Evolutionary conservation across 1,140 invertebrate genomes (phyloP), one percentile per base, ranked within the genome.

Genomic region (Magallana ariakensis): DNA sequence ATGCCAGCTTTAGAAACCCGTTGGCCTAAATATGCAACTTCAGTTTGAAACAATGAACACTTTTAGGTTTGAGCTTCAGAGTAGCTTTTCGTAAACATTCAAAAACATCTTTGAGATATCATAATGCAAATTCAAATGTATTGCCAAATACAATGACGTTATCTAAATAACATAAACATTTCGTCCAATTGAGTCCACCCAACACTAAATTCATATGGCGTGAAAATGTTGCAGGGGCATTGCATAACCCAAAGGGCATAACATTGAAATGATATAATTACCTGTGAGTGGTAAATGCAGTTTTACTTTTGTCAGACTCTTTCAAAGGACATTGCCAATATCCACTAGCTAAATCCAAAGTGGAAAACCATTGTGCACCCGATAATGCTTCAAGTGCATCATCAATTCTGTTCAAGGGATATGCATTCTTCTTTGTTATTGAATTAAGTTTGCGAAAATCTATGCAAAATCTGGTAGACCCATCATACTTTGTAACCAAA

Each of bases 401-500:
- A 54, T 70, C 26, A 54, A 83, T 83, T 13, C 26, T 83, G 19
- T 46, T 80, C 2, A 87, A 55, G 6, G 85, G 85, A 62, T 60
- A 86, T 16, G 56, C 85, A 53, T 60, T 55, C 19, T 60, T 80
- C 56, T 26, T 16, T 4, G 56, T 82, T 53, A 86, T 16, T 15
- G 26, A 75, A 85, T 92, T 93, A 1, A 91, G 70, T 10, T 46
- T 56, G 19, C 90, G 95, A 91, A 94, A 96, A 92, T 96, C 95
- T 6, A 92, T 94, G 91, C 95, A 95, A 55, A 96, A 92, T 62
- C 95, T 89, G n/a, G n/a, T n/a, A n/a, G n/a, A n/a, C n/a, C n/a
- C n/a, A n/a, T n/a, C n/a, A n/a, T n/a, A 46, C 33, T 46, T 46
- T 46, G 33, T 46, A 46, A 46, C 33, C 33, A 46, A 46, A 46